Base-by-base conservation (phyloP, 2,797 vertebrate genomes). In the Fundulus diaphanus region DNA sequence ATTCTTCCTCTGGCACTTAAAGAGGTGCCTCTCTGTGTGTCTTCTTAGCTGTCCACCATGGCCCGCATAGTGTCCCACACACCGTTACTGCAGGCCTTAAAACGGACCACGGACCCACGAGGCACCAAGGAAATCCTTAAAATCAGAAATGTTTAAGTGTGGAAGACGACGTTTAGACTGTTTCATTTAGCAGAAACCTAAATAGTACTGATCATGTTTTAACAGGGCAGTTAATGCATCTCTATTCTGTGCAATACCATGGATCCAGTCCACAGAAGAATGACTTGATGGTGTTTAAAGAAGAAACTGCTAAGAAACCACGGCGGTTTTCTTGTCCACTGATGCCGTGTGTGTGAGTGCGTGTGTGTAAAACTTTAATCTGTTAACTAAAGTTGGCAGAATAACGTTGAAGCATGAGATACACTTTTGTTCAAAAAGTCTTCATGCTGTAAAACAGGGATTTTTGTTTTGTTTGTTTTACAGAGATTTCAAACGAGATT, bases 201-300 rank as follows among this genome's bases (percentile, higher is more conserved):
- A 76, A 74, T 51, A 79, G 33, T 61, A 61, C 72, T 79, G 66
- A 66, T 82, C 68, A 74, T 66, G 51, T 76, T 69, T 85, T 29
- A 44, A 31, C 22, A 1, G 13, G 40, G 67, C 84, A 70, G 68
- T 40, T 72, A 5, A 42, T 35, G 11, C n/a, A 59, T 69, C 80
- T 51, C 48, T 76, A 13, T 68, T 57, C 66, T 70, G 80, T 91
- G 88, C 89, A 91, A 84, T 87, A 86, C 86, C 24, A 35, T 3
- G 63, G 71, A 71, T 63, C 59, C 40, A 24, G 69, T 75, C 73
- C 52, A 66, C 70, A 68, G 54, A 46, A 72, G 71, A 54, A 72
- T 27, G 33, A 63, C 16, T 31, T 52, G 68, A 69, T 80, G 75
- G 77, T 72, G 40, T 44, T 29, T 24, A 56, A 71, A 68, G n/a